Evolutionary conservation across 2,888 invertebrate genomes (phyloP).

Genomic region (Lysandra bellargus): DNA sequence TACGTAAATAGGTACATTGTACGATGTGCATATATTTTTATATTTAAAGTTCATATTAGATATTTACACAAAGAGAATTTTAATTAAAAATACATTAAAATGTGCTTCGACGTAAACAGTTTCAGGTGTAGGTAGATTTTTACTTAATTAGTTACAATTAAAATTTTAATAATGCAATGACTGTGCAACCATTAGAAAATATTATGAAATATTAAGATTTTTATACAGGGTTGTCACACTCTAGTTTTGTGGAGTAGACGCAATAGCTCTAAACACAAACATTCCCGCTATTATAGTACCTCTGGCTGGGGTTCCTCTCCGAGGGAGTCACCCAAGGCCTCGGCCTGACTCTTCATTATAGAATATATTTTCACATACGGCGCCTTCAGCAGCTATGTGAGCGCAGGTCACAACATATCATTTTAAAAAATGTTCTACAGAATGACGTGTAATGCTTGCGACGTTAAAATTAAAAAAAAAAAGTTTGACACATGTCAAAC

Average conservation of each 20-base stretch:
- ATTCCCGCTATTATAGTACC: constrained; percentile 51
- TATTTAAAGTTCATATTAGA: not conserved
- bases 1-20: not conserved
- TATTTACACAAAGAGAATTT: not conserved
- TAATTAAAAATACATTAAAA: not conserved
- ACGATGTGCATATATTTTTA: not conserved
- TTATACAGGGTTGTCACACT: constrained; percentile 23
- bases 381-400: constrained; percentile 93
- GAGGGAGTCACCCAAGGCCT: constrained; percentile 79
- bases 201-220: not conserved
- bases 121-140: not conserved
- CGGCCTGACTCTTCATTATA: constrained; percentile 95
- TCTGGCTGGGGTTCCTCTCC: constrained; percentile 76
- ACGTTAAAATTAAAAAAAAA: not conserved
- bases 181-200: not conserved
- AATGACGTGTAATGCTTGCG: constrained; percentile 12
- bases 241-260: not conserved
- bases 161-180: not conserved
- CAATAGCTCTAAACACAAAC: constrained; percentile 31
- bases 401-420: constrained; percentile 44
- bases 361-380: constrained; percentile 98
- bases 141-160: not conserved
- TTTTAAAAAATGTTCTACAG: not conserved
- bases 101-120: not conserved
- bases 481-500: not conserved